Evolutionary conservation across 2,888 invertebrate species (phyloP), one percentile per base, ranked within the genome.

Genomic region (Hemistola chrysoprasaria): DNA sequence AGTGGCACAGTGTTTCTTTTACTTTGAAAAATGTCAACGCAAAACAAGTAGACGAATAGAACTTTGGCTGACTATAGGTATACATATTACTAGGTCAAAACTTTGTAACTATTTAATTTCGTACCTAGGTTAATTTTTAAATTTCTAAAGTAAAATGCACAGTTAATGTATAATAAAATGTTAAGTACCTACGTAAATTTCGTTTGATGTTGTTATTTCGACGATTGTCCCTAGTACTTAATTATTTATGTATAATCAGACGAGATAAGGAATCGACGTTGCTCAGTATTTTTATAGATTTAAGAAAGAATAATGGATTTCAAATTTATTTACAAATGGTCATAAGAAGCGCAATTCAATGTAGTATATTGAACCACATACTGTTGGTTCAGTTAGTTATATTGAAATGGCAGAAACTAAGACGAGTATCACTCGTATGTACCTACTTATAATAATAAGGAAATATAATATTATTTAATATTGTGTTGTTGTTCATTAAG

Each of bases 241-340:
- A 70, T 30, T 2, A 16, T 4, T 16, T 3, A 16, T 16, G 16
- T 3, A 3, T 34, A 59, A 56, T 64, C 55, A 65, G 72, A 72
- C 55, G 59, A 76, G 68, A 71, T 69, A 71, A 68, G 74, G 71
- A 82, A 82, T 76, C 71, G 72, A 82, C 69, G 70, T 86, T 87
- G 86, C 86, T 87, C 86, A 87, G 86, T 87, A 87, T 87, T 87
- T 86, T 84, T 78, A 78, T 85, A 86, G 84, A 71, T 71, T 62
- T 85, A 86, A 81, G 85, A 68, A 70, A 16, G 16, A 44, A 30
- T 76, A 78, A 72, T 65, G 73, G 66, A 76, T 70, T 66, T 76
- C 71, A 65, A 81, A 78, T 75, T 78, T 81, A 83, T 81, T 80
- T 81, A 82, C 77, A 73, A 56, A 54, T 40, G 58, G 66, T 54